These are phyloP conservation scores for Cenopis cana DNA, from an alignment of 2,888 invertebrate genomes.

Conservation along the genomic window DNA sequence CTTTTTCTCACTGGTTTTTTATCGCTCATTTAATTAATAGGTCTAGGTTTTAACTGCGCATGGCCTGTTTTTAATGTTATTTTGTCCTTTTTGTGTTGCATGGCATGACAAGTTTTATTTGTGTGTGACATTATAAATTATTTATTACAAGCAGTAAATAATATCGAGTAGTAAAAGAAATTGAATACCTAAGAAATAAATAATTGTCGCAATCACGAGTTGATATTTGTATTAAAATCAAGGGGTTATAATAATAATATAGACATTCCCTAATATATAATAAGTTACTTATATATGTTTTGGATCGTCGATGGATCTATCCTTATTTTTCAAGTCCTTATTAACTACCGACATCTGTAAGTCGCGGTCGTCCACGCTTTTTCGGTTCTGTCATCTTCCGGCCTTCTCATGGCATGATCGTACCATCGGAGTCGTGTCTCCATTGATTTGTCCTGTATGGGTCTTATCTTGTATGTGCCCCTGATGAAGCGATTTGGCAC, in stretches of 20 bases:
- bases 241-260: neutral
- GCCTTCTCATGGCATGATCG: no score
- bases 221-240: neutral
- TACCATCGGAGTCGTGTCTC: no score
- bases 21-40: conserved; percentile 9
- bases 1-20: neutral
- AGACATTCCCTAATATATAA: no score
- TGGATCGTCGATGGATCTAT: neutral
- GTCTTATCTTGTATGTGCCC: no score
- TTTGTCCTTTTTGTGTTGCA: neutral
- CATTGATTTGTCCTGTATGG: no score
- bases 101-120: neutral
- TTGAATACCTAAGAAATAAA: no score
- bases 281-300: neutral
- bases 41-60: neutral
- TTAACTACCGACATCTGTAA: no score
- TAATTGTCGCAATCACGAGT: no score
- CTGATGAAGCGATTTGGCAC: no score
- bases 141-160: neutral
- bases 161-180: neutral
- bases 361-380: no score
- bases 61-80: neutral
- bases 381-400: no score
- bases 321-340: no score
- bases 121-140: neutral